phyloP scores from a whole-genome alignment of 2,888 invertebrate genomes.

The Netelia virgata region DNA sequence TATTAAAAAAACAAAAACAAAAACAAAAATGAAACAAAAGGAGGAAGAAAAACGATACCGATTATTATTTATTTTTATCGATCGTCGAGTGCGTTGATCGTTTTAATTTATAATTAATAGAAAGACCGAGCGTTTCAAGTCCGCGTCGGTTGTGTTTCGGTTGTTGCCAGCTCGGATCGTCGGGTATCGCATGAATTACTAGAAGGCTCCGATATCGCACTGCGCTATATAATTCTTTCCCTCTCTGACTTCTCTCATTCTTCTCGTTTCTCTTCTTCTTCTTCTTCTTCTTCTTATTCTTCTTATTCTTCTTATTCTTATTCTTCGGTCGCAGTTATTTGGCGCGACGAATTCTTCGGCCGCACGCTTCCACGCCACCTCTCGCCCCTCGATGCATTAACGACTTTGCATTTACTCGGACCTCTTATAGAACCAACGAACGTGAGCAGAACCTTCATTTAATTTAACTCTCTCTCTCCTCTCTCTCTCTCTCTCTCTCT shows the following conservation, averaged over 20 bases:
- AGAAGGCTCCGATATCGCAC: conserved; percentile 2
- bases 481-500: no score
- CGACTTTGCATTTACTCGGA: conserved; percentile 63
- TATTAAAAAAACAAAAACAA: no score
- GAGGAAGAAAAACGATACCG: no score
- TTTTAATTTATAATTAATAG: no score
- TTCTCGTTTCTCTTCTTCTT: conserved; percentile 1
- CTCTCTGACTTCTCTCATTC: background rate
- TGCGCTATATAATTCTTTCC: background rate
- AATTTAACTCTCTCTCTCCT: conserved; percentile 47
- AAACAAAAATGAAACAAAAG: no score
- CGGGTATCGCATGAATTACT: background rate
- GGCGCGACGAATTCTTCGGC: conserved; percentile 63
- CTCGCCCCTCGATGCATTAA: conserved; percentile 62
- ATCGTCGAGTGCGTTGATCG: no score
- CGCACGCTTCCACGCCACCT: conserved; percentile 63
- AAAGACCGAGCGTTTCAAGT: background rate
- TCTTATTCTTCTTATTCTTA: background rate
- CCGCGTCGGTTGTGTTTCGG: background rate
- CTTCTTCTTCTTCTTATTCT: background rate
- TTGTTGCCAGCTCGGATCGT: background rate
- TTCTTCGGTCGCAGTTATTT: conserved; percentile 48
- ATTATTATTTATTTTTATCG: no score
- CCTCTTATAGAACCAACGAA: conserved; percentile 39
- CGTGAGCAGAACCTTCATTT: conserved; percentile 55